These are phyloP conservation scores for Podargus strigoides DNA, from an alignment of 2,797 vertebrate genomes.

Conservation along the genomic window DNA sequence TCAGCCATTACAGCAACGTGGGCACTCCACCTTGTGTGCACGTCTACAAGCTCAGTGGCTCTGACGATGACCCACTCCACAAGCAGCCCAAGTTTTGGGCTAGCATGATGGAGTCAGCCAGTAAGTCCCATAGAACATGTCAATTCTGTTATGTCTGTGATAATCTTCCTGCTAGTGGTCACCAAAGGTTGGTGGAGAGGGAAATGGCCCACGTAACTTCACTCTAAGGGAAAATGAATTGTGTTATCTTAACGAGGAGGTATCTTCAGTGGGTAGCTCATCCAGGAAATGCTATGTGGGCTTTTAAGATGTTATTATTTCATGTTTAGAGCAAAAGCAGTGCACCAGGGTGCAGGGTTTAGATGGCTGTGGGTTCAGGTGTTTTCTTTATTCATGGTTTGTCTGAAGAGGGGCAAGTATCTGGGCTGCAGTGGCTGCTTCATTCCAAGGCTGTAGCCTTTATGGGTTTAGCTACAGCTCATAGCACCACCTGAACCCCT, in stretches of 20 bases:
- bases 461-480: neutral
- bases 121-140: constrained; percentile 66
- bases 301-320: neutral
- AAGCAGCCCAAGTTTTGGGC: constrained; percentile 93
- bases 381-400: neutral
- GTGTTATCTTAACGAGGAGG: fast-evolving
- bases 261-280: neutral
- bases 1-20: constrained; percentile 97
- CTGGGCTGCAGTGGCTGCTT: neutral
- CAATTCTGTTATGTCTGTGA: neutral
- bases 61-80: constrained; percentile 80
- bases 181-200: neutral
- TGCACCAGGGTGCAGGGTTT: neutral
- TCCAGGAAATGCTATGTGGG: neutral
- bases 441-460: neutral
- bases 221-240: neutral
- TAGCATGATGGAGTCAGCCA: constrained; percentile 97
- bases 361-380: neutral
- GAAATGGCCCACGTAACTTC: neutral
- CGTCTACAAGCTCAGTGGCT: constrained; percentile 88
- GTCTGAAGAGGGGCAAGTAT: neutral
- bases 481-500: neutral
- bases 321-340: neutral
- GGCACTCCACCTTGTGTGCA: constrained; percentile 93
- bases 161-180: fast-evolving